Conservation (phyloP, 2,113 vertebrate species). For the Bombycilla garrulus region DNA sequence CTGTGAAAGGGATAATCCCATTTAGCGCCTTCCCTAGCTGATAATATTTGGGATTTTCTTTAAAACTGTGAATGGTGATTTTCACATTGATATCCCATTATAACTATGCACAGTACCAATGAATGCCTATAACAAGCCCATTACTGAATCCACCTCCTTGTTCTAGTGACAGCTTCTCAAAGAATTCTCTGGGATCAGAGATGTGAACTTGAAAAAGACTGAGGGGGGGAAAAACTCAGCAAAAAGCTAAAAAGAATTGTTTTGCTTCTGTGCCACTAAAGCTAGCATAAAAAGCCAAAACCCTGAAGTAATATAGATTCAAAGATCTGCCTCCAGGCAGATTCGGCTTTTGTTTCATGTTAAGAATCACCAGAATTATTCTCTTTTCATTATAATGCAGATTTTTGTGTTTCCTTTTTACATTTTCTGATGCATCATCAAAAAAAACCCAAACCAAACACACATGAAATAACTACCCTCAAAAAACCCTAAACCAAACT, state of each 20-base stretch:
- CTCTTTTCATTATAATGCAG: neutral
- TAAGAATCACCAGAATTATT: neutral
- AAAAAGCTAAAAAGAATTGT: neutral
- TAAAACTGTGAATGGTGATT: neutral
- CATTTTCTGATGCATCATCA: neutral
- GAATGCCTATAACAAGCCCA: neutral
- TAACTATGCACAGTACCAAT: neutral
- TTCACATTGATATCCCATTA: neutral
- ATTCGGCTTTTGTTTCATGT: neutral
- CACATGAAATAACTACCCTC: neutral
- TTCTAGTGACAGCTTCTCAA: neutral
- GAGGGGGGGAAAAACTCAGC: neutral
- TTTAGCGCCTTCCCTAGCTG: neutral
- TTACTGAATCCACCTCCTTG: neutral
- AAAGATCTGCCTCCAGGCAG: neutral
- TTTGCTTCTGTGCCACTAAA: neutral
- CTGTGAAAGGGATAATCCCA: neutral
- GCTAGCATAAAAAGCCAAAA: neutral
- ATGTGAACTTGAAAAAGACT: neutral
- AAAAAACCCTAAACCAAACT: neutral
- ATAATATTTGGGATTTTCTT: neutral
- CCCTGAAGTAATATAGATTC: neutral
- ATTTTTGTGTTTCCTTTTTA: neutral
- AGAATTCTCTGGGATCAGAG: neutral
- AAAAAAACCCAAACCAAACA: neutral